Evolutionary conservation across 2,888 invertebrate genomes (phyloP).

Genomic region (Xestia c-nigrum): DNA sequence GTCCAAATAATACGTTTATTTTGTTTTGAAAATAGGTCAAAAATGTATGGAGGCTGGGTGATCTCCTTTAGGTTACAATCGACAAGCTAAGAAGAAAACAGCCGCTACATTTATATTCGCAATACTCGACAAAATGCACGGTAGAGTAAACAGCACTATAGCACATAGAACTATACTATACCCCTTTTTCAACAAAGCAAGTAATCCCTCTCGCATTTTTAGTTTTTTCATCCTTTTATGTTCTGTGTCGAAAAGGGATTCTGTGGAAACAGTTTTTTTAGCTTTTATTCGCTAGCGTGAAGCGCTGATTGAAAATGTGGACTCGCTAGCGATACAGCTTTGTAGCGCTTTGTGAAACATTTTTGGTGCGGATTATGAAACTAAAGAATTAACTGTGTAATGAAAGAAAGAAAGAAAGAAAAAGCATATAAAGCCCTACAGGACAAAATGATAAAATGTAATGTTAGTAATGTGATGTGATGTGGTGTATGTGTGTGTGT

Average conservation of each 20-base stretch:
- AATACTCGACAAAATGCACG: neutral
- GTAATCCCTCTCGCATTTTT: constrained; percentile 17
- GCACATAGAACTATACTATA: neutral
- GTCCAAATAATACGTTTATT: no score
- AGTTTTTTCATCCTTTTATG: constrained; percentile 22
- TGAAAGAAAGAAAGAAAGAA: no score
- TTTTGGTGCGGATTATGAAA: constrained; percentile 12
- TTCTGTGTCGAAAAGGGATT: constrained; percentile 20
- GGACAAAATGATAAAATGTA: no score
- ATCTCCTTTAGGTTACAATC: no score
- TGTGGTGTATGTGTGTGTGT: no score
- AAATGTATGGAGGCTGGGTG: no score
- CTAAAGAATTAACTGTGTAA: constrained; percentile 4
- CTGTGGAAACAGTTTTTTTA: constrained; percentile 35
- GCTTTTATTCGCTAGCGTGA: constrained; percentile 42
- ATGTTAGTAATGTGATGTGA: no score
- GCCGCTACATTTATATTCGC: neutral
- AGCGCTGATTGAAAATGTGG: constrained; percentile 58
- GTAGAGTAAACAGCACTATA: no score
- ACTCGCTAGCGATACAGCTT: constrained; percentile 9
- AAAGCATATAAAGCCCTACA: no score
- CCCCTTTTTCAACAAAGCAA: constrained; percentile 17
- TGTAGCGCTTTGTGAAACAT: constrained; percentile 30
- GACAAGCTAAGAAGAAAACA: neutral
- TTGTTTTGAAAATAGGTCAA: no score